Evolutionary conservation across 2,888 invertebrate species (phyloP).

Genomic region (Mythimna albipuncta): DNA sequence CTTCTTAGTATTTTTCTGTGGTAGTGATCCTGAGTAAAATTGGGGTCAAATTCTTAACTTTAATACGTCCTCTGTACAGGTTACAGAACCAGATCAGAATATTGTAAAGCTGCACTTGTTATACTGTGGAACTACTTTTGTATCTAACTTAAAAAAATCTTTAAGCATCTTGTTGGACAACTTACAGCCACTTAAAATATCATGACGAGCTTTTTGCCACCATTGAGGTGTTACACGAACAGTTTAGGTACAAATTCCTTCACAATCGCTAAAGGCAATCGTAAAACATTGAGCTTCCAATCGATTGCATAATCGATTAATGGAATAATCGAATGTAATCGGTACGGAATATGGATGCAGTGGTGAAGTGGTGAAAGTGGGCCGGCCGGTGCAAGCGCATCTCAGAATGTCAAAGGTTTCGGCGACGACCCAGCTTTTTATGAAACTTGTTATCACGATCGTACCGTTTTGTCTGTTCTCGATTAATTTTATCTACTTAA

Average conservation of each 20-base stretch:
- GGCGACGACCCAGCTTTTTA: constrained; percentile 61
- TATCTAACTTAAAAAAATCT: constrained; percentile 23
- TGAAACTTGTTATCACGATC: constrained; percentile 55
- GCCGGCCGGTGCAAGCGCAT: constrained; percentile 55
- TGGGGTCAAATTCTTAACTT: constrained; percentile 5
- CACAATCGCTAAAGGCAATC: constrained; percentile 52
- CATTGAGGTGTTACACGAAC: constrained; percentile 9
- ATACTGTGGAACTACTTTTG: constrained; percentile 2
- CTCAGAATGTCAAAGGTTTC: constrained; percentile 68
- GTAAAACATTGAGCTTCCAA: constrained; percentile 61
- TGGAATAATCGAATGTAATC: constrained; percentile 59
- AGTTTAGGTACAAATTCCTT: constrained; percentile 21
- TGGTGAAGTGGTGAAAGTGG: constrained; percentile 76
- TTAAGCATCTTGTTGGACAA: constrained; percentile 28
- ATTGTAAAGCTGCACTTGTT: constrained; percentile 19
- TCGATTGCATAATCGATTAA: constrained; percentile 67
- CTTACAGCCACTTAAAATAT: constrained; percentile 23
- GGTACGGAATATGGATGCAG: constrained; percentile 66
- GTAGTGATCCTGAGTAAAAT: neutral
- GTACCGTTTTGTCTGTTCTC: constrained; percentile 29
- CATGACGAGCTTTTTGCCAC: constrained; percentile 14
- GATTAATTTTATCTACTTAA: constrained; percentile 34
- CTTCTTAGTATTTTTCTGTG: neutral
- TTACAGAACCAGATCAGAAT: constrained; percentile 24
- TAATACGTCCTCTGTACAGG: neutral